phyloP scores from a whole-genome alignment of 2,888 invertebrate genomes.

The Pocota personata region DNA sequence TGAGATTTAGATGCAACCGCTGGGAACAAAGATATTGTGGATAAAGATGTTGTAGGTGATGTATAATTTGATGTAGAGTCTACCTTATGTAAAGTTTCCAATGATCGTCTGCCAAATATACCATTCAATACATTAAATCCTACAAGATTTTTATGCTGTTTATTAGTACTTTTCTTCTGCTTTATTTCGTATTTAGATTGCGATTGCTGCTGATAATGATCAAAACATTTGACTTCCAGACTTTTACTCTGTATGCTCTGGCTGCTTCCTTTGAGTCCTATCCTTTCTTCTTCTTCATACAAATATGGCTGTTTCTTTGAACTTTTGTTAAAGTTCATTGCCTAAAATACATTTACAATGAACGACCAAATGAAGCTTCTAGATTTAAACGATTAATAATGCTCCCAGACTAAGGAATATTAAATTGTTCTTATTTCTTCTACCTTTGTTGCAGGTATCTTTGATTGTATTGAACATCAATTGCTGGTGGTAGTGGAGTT shows the following conservation, averaged over 20 bases:
- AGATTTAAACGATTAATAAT: neutral
- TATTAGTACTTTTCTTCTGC: slow-evolving; percentile 20
- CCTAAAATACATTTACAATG: slow-evolving; percentile 47
- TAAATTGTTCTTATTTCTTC: slow-evolving; percentile 4
- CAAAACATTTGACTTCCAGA: slow-evolving; percentile 24
- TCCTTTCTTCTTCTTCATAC: slow-evolving; percentile 62
- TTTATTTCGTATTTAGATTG: slow-evolving; percentile 4
- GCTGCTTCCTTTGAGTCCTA: slow-evolving; percentile 3
- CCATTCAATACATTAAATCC: slow-evolving; percentile 75
- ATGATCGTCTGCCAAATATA: slow-evolving; percentile 76
- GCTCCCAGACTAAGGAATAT: neutral
- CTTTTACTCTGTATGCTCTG: slow-evolving; percentile 46
- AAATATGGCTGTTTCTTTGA: slow-evolving; percentile 54
- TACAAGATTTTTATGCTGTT: slow-evolving; percentile 61
- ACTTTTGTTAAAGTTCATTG: slow-evolving; percentile 65
- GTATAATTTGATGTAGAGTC: neutral
- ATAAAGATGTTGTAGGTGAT: slow-evolving; percentile 36
- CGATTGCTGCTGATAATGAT: slow-evolving; percentile 19
- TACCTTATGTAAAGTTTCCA: slow-evolving; percentile 57
- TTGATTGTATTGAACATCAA: slow-evolving; percentile 48
- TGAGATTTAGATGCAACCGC: slow-evolving; percentile 20
- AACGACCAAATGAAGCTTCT: neutral
- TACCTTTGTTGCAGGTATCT: slow-evolving; percentile 9
- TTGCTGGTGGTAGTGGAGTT: slow-evolving; percentile 42
- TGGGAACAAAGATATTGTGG: slow-evolving; percentile 38